These are phyloP conservation scores for Agriopis aurantiaria DNA, from an alignment of 2,888 invertebrate genomes.

Conservation along the genomic window DNA sequence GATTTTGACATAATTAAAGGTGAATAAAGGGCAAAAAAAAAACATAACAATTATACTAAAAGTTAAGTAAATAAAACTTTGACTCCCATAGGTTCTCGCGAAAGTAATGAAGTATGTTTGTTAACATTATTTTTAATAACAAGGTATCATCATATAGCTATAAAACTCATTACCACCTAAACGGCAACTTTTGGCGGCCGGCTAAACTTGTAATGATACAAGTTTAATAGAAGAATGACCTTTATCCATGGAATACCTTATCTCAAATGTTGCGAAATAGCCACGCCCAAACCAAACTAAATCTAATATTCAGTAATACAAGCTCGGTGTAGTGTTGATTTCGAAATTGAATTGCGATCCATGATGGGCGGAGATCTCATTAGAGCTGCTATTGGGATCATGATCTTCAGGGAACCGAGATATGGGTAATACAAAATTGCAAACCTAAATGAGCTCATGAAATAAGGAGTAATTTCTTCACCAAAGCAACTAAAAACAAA, in stretches of 20 bases:
- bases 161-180: too few species aligned
- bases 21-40: too few species aligned
- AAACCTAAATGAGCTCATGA: neutral
- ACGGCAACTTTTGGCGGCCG: too few species aligned
- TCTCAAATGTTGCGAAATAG: conserved; percentile 10
- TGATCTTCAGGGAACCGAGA: neutral
- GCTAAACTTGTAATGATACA: too few species aligned
- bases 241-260: conserved; percentile 10
- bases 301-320: neutral
- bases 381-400: conserved; percentile 11
- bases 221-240: conserved; percentile 19
- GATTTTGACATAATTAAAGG: too few species aligned
- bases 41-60: too few species aligned
- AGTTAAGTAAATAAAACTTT: too few species aligned
- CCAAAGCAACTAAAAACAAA: too few species aligned
- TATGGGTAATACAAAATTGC: neutral
- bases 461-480: neutral
- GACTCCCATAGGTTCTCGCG: too few species aligned
- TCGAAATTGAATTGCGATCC: conserved; percentile 34
- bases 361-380: conserved; percentile 23
- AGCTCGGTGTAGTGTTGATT: conserved; percentile 19
- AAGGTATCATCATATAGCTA: too few species aligned
- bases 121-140: too few species aligned
- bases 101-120: too few species aligned
- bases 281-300: conserved; percentile 5